Evolutionary conservation across 2,797 vertebrate species (phyloP), one percentile per base, ranked within the genome.

Genomic region (Sebastes hubbsi): DNA sequence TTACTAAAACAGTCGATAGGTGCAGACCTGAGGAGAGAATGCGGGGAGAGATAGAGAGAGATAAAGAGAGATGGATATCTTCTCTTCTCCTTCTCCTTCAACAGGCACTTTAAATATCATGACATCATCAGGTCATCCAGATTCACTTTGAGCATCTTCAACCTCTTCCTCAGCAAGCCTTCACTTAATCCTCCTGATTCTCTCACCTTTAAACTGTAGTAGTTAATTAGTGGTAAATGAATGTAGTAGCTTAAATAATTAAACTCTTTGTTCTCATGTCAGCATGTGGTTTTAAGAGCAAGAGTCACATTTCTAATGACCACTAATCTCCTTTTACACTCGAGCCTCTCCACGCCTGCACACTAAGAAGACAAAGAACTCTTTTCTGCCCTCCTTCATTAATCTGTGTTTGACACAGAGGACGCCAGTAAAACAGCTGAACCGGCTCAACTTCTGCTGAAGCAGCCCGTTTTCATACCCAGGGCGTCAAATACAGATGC

Each of bases 1-100:
- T 78, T 62, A 78, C 73, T 27, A 5, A 64, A 34, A 24, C 4
- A 18, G 59, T 63, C 68, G 14, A 81, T 71, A 77, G 20, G 49
- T 30, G 25, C 67, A 68, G 66, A 38, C 11, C 65, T 30, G 58
- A 30, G 25, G 66, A 72, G 46, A 56, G 66, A 24, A 59, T n/a
- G 62, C 9, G 24, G 11, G 18, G 11, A n/a, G 11, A n/a, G 32
- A 77, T 0, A n/a, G 60, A 58, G 25, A 20, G 13, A 32, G 34
- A 71, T 32, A 4, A 13, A 55, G 56, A 61, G 5, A 32, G 58
- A 52, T 5, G 8, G 27, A 27, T 24, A 22, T 34, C 16, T 42
- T n/a, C 38, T 46, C 32, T 32, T 49, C 42, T 49, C 42, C 42
- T 49, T 64, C 30, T 61, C 32, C 22, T 25, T 29, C n/a, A 62